Percentiles rank a stretch among this genome's conserved stretches.
Evolutionary conservation across 2,888 invertebrate genomes (phyloP).

Genomic region (Laspeyria flexula): DNA sequence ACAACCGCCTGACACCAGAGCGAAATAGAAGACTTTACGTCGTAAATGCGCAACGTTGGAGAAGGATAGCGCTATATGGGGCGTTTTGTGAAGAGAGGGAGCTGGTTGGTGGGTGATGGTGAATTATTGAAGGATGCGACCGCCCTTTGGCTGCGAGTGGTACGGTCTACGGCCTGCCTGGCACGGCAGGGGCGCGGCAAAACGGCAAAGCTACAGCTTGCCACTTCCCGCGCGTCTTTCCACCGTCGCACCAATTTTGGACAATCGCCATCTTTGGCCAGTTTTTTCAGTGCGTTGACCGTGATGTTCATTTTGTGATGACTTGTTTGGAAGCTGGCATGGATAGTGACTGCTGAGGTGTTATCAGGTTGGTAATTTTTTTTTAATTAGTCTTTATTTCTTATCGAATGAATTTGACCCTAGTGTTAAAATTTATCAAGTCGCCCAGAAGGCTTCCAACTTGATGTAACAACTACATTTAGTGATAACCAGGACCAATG

Average conservation of each 20-base stretch:
- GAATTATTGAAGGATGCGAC: slow-evolving; percentile 78
- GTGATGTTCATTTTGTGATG: slow-evolving; percentile 64
- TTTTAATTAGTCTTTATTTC: too few relatives aligned
- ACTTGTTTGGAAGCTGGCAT: slow-evolving; percentile 22
- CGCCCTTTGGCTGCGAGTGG: slow-evolving; percentile 78
- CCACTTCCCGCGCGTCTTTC: slow-evolving; percentile 73
- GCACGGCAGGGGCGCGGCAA: slow-evolving; percentile 30
- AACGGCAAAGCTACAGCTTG: too few relatives aligned
- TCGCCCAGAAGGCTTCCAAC: too few relatives aligned
- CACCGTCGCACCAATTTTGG: slow-evolving; percentile 75
- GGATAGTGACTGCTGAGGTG: slow-evolving; percentile 22
- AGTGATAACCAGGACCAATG: too few relatives aligned
- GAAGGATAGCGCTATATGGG: slow-evolving; percentile 51
- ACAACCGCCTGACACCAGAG: slow-evolving; percentile 16
- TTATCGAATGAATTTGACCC: too few relatives aligned
- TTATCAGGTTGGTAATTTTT: slow-evolving; percentile 18
- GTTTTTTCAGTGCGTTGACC: slow-evolving; percentile 61
- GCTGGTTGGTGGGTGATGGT: slow-evolving; percentile 69
- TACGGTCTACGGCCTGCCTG: slow-evolving; percentile 37
- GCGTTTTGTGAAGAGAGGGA: slow-evolving; percentile 51
- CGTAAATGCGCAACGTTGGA: slow-evolving; percentile 70
- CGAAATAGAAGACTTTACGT: slow-evolving; percentile 38
- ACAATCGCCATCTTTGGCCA: slow-evolving; percentile 58
- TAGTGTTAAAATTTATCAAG: too few relatives aligned
- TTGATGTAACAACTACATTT: too few relatives aligned